These are phyloP conservation scores for Ispidina lecontei DNA, from an alignment of 2,797 vertebrate genomes.

Conservation along the genomic window DNA sequence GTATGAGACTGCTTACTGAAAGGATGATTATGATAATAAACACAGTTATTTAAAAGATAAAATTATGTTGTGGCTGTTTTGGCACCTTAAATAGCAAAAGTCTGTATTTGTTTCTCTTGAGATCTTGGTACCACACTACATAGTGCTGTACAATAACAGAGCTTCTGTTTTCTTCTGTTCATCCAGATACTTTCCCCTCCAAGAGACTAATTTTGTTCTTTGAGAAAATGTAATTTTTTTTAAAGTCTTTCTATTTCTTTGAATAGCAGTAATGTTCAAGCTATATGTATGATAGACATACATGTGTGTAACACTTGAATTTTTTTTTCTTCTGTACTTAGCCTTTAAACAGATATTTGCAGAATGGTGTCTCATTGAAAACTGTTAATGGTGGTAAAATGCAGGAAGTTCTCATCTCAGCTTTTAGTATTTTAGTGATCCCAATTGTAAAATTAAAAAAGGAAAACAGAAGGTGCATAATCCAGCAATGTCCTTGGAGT, in stretches of 20 bases:
- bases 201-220: neutral
- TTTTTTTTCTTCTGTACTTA: neutral
- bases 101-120: neutral
- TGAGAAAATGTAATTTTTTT: neutral
- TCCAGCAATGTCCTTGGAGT: slow-evolving; percentile 60
- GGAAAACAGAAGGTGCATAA: slow-evolving; percentile 71
- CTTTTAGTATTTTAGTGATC: slow-evolving; percentile 72
- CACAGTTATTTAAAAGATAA: neutral
- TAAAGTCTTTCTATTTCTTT: neutral
- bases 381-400: slow-evolving; percentile 47
- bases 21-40: neutral
- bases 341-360: slow-evolving; percentile 31
- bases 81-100: neutral
- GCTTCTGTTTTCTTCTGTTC: neutral
- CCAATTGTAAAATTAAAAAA: slow-evolving; percentile 69
- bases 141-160: neutral
- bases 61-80: neutral
- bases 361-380: slow-evolving; percentile 43
- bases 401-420: slow-evolving; percentile 61
- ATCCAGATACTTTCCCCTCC: neutral
- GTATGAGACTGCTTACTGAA: neutral
- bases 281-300: neutral
- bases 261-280: neutral
- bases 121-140: neutral
- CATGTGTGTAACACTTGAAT: neutral